Evolutionary conservation across 1,140 invertebrate species (phyloP).

Genomic region (Drosophila dunni): DNA sequence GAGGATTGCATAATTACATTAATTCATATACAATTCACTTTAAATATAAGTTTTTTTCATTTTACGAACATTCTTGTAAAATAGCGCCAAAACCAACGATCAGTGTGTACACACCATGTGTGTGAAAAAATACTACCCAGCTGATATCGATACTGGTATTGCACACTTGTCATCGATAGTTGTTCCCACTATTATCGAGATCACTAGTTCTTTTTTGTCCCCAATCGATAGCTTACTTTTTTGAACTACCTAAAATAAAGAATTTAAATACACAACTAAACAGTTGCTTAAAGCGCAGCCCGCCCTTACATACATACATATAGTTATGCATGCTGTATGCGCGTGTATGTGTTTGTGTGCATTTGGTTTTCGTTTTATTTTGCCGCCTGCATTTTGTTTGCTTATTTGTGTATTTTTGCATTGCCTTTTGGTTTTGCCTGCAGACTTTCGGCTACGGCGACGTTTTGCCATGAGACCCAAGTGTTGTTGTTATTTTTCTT

Average conservation of each 20-base stretch:
- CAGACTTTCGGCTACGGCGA: conserved; percentile 33
- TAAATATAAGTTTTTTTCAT: background rate
- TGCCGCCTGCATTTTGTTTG: conserved; percentile 33
- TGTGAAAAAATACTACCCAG: background rate
- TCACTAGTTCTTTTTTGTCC: too few species aligned
- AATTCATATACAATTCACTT: background rate
- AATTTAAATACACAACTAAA: too few species aligned
- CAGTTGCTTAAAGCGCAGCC: background rate
- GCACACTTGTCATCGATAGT: too few species aligned
- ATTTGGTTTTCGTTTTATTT: conserved; percentile 7
- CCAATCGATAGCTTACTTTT: too few species aligned
- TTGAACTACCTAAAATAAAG: too few species aligned
- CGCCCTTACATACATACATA: background rate
- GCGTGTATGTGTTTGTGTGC: conserved; percentile 6
- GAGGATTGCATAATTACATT: conserved; percentile 9
- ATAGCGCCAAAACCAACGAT: conserved; percentile 32
- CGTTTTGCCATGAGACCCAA: conserved; percentile 27
- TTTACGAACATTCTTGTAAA: conserved; percentile 31
- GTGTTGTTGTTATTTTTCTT: conserved; percentile 20
- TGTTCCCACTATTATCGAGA: too few species aligned
- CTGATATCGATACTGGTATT: background rate
- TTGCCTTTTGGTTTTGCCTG: conserved; percentile 39
- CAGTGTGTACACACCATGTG: conserved; percentile 28
- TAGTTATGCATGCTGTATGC: background rate
- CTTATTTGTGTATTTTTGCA: conserved; percentile 33